Conservation (phyloP, 2,113 vertebrate species). For the Gallinago jamesoni region DNA sequence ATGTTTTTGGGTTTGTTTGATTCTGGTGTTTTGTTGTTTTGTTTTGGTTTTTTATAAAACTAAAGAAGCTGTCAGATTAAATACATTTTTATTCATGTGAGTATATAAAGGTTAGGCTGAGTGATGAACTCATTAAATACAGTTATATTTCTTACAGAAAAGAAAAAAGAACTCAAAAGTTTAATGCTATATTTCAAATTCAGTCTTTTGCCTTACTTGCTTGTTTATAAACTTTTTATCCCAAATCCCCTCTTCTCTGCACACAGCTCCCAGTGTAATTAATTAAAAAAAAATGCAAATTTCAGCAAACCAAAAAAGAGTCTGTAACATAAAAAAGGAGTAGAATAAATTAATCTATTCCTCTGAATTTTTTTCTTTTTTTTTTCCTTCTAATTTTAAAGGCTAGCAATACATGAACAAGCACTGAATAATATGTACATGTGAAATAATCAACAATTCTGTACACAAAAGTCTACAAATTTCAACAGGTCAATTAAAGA, state of each 20-base stretch:
- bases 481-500: background rate
- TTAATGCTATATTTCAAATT: background rate
- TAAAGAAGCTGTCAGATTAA: background rate
- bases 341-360: background rate
- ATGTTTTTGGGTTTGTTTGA: background rate
- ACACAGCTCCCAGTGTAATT: conserved; percentile 18
- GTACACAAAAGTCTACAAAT: background rate
- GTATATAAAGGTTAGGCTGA: background rate
- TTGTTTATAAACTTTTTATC: background rate
- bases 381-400: background rate
- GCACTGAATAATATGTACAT: background rate
- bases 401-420: background rate
- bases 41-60: background rate
- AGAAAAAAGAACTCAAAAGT: background rate
- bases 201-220: background rate
- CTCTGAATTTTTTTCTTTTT: background rate
- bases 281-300: conserved; percentile 55
- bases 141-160: background rate
- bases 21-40: background rate
- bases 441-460: background rate
- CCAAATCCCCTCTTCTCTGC: background rate
- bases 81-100: background rate
- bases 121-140: background rate
- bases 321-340: background rate
- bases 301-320: background rate